Conservation (phyloP, 2,888 invertebrate species). For the Ectemnius continuus region DNA sequence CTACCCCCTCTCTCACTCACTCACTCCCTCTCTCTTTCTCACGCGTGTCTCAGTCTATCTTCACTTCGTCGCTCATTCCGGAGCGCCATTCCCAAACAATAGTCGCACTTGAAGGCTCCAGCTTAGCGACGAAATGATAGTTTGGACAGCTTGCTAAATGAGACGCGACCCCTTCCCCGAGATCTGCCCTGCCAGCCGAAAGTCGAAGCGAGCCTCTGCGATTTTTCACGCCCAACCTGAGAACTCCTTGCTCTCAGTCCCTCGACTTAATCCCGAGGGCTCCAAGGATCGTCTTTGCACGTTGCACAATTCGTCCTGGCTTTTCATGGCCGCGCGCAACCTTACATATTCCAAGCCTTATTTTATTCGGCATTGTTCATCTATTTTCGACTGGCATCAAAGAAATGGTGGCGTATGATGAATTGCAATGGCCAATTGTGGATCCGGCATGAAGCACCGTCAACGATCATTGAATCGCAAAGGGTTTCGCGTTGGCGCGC, state of each 20-base stretch:
- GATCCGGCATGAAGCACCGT: slow-evolving; percentile 13
- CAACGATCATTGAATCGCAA: slow-evolving; percentile 48
- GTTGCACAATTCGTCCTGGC: too few species aligned
- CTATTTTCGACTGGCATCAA: too few species aligned
- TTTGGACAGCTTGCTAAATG: slow-evolving; percentile 71
- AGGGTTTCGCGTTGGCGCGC: slow-evolving; percentile 35
- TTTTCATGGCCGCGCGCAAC: too few species aligned
- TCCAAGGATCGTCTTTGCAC: too few species aligned
- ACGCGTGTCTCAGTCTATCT: slow-evolving; percentile 63
- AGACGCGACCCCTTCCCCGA: slow-evolving; percentile 61
- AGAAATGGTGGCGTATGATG: too few species aligned
- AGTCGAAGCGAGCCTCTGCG: slow-evolving; percentile 45
- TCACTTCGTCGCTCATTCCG: slow-evolving; percentile 67
- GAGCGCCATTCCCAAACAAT: slow-evolving; percentile 71
- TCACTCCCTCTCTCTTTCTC: too few species aligned
- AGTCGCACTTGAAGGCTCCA: slow-evolving; percentile 67
- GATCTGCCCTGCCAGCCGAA: slow-evolving; percentile 53
- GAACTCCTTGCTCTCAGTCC: background rate
- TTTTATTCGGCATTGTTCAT: too few species aligned
- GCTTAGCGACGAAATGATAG: slow-evolving; percentile 69
- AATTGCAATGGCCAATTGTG: background rate
- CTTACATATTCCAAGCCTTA: too few species aligned
- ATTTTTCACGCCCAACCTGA: background rate
- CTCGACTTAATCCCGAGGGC: too few species aligned
- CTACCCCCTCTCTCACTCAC: background rate